Base-by-base conservation (phyloP, 2,113 vertebrate genomes). In the Burhinus oedicnemus region DNA sequence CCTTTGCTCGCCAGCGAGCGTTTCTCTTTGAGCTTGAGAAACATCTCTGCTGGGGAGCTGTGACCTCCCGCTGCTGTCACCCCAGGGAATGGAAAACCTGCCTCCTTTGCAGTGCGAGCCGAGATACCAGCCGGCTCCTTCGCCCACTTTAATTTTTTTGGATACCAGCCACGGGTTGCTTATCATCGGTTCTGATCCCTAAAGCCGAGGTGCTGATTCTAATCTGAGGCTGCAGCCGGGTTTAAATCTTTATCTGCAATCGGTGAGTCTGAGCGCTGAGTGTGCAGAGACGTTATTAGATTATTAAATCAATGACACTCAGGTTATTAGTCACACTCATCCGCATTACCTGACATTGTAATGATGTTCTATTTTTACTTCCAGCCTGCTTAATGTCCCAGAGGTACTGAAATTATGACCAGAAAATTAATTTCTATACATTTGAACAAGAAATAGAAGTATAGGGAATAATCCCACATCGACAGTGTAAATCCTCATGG, bases 291-390 rank as follows among this genome's bases (percentile, higher is more conserved):
- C 91, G 52, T 97, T 97, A 97, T 96, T 98, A 96, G 96, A 98
- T 98, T 98, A 97, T 98, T 97, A 97, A 88, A 92, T 97, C 90
- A 98, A 98, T 98, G 97, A 98, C 97, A 97, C 96, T 95, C 76
- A 74, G 96, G 97, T 96, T 98, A 96, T 98, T 98, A 98, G 97
- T 98, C 97, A 98, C 97, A 97, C 95, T 97, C 93, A 96, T 96
- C 95, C 82, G 42, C 95, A 98, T 95, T 97, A 98, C 95, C 97
- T 98, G 97, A 97, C 97, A 98, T 88, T 86, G 82, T 97, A 97
- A 98, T 97, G 95, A 97, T 90, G 57, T 97, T 98, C 97, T 98
- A 92, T 98, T 98, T 98, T 98, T 98, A 96, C 96, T 97, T 97
- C 57, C 86, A 95, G 96, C 92, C 90, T 92, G n/a, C 68, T 94